A percentile compares a stretch with the other conserved stretches of the same genome.
Evolutionary conservation across 2,888 invertebrate species (phyloP).

Genomic region (Eristalis intricaria): DNA sequence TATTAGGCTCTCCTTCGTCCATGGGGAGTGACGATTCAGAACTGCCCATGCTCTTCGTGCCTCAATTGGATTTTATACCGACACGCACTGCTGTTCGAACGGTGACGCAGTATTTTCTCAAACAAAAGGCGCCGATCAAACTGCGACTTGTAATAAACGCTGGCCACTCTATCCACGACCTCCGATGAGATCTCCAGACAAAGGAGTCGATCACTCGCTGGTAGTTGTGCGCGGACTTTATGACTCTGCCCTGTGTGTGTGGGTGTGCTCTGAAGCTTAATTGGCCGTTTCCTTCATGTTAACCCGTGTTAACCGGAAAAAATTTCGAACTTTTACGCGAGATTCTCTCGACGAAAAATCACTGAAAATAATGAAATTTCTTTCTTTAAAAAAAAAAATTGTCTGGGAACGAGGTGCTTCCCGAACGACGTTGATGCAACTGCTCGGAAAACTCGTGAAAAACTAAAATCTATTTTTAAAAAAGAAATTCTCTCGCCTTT

Average conservation of each 20-base stretch:
- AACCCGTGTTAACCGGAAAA: conserved; percentile 38
- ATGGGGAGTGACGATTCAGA: conserved; percentile 74
- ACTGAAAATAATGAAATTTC: conserved; percentile 26
- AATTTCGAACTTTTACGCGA: conserved; percentile 52
- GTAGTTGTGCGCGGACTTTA: conserved; percentile 15
- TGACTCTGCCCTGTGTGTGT: conserved; percentile 1
- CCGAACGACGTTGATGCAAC: conserved; percentile 74
- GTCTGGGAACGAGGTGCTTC: conserved; percentile 4
- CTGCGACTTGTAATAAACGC: conserved; percentile 61
- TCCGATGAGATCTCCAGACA: conserved; percentile 39
- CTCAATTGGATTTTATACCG: conserved; percentile 63
- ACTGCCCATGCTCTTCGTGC: conserved; percentile 77
- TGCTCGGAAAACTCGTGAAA: conserved; percentile 78
- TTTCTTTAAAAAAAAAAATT: conserved; percentile 29
- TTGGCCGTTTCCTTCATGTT: conserved; percentile 40
- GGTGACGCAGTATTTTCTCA: conserved; percentile 46
- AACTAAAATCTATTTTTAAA: conserved; percentile 81
- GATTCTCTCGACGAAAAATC: conserved; percentile 22
- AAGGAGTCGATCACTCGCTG: conserved; percentile 33
- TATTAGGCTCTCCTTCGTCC: conserved; percentile 72
- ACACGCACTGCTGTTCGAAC: conserved; percentile 36
- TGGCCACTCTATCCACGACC: conserved; percentile 30
- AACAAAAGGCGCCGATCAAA: conserved; percentile 57
- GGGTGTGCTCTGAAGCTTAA: neutral
- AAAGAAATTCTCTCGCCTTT: conserved; percentile 60